Conservation (phyloP, 2,888 invertebrate species). For the Acleris laterana region DNA sequence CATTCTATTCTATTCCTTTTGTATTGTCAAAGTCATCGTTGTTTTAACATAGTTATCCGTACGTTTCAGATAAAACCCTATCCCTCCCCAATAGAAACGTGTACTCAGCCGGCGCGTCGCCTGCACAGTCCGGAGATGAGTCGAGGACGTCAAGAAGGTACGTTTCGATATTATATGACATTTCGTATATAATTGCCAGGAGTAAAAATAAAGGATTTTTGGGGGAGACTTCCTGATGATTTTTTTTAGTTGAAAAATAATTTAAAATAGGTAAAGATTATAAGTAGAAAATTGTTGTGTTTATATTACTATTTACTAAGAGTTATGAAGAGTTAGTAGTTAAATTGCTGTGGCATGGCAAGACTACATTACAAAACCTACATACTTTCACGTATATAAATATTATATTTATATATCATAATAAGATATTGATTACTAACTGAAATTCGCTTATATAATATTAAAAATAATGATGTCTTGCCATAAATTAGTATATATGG, state of each 20-base stretch:
- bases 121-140: constrained; percentile 80
- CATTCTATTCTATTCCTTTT: no score
- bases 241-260: no score
- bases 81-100: constrained; percentile 78
- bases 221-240: not conserved
- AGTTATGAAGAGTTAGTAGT: not conserved
- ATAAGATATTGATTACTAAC: constrained; percentile 36
- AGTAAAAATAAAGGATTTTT: not conserved
- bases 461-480: constrained; percentile 66
- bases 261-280: no score
- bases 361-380: constrained; percentile 59
- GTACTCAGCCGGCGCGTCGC: constrained; percentile 79
- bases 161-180: constrained; percentile 21
- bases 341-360: constrained; percentile 56
- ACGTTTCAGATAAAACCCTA: constrained; percentile 73
- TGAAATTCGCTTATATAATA: constrained; percentile 31
- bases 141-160: constrained; percentile 81
- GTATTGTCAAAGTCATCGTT: no score
- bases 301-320: no score
- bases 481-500: constrained; percentile 44
- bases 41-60: not conserved
- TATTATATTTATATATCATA: constrained; percentile 40
- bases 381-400: constrained; percentile 13
- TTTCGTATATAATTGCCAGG: not conserved
- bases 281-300: no score